These are phyloP conservation scores for Trichonephila clavata DNA, from an alignment of 1,140 invertebrate genomes.

Conservation along the genomic window DNA sequence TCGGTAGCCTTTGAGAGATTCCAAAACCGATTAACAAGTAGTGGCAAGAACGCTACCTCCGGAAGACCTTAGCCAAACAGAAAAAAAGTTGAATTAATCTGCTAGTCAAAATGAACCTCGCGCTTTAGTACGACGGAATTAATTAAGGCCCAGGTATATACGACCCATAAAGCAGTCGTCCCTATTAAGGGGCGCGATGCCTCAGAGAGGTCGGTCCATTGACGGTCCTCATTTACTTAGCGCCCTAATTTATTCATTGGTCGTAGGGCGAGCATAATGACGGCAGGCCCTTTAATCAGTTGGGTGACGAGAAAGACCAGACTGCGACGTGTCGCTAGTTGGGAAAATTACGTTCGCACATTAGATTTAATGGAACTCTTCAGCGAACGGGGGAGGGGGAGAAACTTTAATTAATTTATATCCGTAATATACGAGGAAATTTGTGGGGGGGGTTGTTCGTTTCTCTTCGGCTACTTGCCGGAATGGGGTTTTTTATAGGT, in stretches of 20 bases:
- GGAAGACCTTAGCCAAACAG: background rate
- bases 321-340: background rate
- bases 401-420: constrained; percentile 9
- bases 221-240: constrained; percentile 6
- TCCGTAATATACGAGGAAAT: background rate
- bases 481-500: background rate
- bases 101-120: background rate
- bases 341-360: constrained; percentile 17
- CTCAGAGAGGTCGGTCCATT: background rate
- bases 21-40: background rate
- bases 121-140: background rate
- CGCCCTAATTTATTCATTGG: constrained; percentile 18
- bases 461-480: background rate
- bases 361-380: constrained; percentile 23
- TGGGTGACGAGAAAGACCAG: background rate
- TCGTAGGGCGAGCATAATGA: background rate
- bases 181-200: constrained; percentile 4
- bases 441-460: background rate
- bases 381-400: background rate
- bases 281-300: background rate
- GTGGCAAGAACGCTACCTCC: background rate
- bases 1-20: too few relatives aligned
- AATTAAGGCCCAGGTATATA: constrained; percentile 10
- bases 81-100: background rate
- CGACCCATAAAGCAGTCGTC: background rate